phyloP scores from a whole-genome alignment of 2,113 vertebrate species.

The Tupaia chinensis region DNA sequence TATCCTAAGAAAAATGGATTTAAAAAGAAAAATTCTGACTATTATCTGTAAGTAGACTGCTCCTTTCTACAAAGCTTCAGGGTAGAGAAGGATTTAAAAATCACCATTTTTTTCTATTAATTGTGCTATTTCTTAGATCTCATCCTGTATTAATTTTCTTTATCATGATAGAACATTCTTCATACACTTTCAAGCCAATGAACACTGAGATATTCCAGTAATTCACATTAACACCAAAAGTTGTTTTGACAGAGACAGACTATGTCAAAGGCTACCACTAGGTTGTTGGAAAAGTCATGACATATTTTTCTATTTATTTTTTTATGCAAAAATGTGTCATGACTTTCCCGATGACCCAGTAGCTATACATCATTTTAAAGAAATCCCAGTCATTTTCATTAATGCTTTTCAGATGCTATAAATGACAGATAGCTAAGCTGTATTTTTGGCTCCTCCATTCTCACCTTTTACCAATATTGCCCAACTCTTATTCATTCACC shows the following conservation, averaged over 20 bases:
- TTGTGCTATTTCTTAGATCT: background rate
- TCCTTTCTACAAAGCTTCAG: background rate
- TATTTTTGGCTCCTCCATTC: background rate
- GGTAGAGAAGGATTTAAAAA: background rate
- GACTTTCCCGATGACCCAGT: no score
- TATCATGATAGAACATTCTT: background rate
- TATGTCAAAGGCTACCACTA: background rate
- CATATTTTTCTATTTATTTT: no score
- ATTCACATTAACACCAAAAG: background rate
- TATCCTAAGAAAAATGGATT: background rate
- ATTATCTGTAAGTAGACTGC: background rate
- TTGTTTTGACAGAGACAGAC: rapidly evolving
- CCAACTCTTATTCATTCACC: background rate
- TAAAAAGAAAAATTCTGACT: background rate
- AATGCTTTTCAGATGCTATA: background rate
- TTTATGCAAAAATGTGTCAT: no score
- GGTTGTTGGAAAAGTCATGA: no score
- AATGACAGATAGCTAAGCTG: background rate
- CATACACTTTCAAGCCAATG: background rate
- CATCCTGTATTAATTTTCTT: background rate
- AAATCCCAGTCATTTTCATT: background rate
- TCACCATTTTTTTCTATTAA: background rate
- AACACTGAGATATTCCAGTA: background rate
- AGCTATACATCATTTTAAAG: background rate
- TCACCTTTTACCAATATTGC: background rate